phyloP scores from a whole-genome alignment of 2,113 vertebrate species.

The Seriola rivoliana region DNA sequence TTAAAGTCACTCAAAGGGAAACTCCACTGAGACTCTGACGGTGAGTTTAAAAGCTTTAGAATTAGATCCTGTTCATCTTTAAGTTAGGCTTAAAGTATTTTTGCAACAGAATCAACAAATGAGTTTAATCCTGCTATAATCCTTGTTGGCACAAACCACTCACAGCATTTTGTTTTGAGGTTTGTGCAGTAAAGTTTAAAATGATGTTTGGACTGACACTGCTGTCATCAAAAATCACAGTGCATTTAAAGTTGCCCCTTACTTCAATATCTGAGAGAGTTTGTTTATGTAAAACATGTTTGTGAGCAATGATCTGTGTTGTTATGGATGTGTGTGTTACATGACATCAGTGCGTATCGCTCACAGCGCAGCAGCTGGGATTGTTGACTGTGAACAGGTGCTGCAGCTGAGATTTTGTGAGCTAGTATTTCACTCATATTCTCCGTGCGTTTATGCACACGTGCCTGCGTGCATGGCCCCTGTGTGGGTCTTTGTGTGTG shows the following conservation, averaged over 20 bases:
- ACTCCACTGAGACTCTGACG: no score
- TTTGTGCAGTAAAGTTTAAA: neutral
- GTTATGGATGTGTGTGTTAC: conserved; percentile 34
- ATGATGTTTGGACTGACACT: neutral
- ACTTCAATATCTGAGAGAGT: neutral
- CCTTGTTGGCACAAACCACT: neutral
- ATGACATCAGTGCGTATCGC: conserved; percentile 54
- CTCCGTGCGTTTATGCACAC: conserved; percentile 37
- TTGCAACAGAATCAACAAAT: no score
- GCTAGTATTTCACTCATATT: conserved; percentile 49
- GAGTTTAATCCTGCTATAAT: neutral
- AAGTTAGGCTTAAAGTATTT: no score
- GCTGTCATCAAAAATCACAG: neutral
- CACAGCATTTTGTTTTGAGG: neutral
- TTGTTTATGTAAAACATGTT: conserved; percentile 25
- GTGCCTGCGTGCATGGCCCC: conserved; percentile 49
- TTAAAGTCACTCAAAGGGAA: no score
- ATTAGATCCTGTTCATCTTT: no score
- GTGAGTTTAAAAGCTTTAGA: no score
- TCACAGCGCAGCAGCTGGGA: conserved; percentile 70
- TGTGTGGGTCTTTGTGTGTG: conserved; percentile 54
- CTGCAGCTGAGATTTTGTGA: conserved; percentile 54
- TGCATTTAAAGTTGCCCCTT: neutral
- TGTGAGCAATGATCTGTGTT: conserved; percentile 15
- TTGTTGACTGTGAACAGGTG: conserved; percentile 73